These are phyloP conservation scores for Embiotoca jacksoni DNA, from an alignment of 2,113 vertebrate genomes.

Conservation along the genomic window DNA sequence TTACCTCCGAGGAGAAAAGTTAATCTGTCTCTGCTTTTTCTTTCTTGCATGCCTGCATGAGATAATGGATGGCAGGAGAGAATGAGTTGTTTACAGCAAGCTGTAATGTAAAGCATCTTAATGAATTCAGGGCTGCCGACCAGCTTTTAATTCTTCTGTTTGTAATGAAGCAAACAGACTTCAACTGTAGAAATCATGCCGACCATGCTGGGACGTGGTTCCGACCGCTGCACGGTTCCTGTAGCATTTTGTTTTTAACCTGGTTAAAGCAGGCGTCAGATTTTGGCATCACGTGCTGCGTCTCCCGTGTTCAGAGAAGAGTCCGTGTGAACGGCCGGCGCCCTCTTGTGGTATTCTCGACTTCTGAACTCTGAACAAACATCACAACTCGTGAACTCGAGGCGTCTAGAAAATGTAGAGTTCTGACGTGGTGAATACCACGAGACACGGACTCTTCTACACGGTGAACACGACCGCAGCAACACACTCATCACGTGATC, in stretches of 20 bases:
- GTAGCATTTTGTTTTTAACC: slow-evolving; percentile 29
- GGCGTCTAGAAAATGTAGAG: too few species aligned
- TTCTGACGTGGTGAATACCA: too few species aligned
- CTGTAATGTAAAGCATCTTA: slow-evolving; percentile 38
- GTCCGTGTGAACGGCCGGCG: too few species aligned
- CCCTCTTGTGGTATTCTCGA: too few species aligned
- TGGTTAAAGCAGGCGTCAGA: slow-evolving; percentile 24
- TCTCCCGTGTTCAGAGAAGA: too few species aligned
- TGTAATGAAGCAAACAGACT: slow-evolving; percentile 20
- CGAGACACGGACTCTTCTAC: too few species aligned
- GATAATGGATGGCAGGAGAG: slow-evolving; percentile 15
- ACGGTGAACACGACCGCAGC: too few species aligned
- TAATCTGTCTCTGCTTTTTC: slow-evolving; percentile 18
- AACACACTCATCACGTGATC: neutral
- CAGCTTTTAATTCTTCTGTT: slow-evolving; percentile 39
- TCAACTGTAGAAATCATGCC: slow-evolving; percentile 13
- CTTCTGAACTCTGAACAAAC: too few species aligned
- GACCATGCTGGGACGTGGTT: slow-evolving; percentile 62
- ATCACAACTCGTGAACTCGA: too few species aligned
- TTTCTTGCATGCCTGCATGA: slow-evolving; percentile 75
- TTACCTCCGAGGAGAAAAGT: slow-evolving; percentile 15
- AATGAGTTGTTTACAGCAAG: slow-evolving; percentile 41
- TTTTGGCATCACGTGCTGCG: neutral
- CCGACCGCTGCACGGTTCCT: slow-evolving; percentile 35
- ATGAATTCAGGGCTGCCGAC: slow-evolving; percentile 44